These are phyloP conservation scores for Atherix ibis DNA, from an alignment of 2,888 invertebrate genomes.

Conservation along the genomic window DNA sequence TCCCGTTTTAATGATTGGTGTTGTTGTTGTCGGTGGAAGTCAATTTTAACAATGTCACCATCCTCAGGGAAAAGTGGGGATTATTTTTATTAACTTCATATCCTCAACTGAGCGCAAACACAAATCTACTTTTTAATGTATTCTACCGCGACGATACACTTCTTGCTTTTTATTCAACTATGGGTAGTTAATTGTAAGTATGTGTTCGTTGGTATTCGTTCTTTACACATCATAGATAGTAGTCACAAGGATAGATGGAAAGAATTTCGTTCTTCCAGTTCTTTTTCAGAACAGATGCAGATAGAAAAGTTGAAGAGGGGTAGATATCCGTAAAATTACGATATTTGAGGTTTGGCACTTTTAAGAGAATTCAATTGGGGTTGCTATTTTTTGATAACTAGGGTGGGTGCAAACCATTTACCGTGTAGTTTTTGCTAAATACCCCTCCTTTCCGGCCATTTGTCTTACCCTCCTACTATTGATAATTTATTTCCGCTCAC, in stretches of 20 bases:
- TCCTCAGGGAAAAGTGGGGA: not conserved
- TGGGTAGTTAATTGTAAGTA: conserved; percentile 3
- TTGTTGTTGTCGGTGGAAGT: too few species aligned
- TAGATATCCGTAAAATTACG: conserved; percentile 15
- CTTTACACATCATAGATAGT: too few species aligned
- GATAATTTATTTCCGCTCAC: too few species aligned
- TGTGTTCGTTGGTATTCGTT: conserved; percentile 4
- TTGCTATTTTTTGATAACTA: conserved; percentile 13
- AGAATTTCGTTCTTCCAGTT: too few species aligned
- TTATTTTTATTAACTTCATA: not conserved
- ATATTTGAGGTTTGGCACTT: conserved; percentile 19
- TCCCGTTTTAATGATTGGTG: too few species aligned
- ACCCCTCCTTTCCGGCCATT: too few species aligned
- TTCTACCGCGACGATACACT: not conserved
- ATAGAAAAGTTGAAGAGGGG: conserved; percentile 3
- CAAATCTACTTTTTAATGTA: not conserved
- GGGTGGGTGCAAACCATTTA: conserved; percentile 6
- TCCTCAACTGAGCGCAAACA: not conserved
- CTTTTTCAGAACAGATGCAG: conserved; percentile 2
- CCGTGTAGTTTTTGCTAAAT: too few species aligned
- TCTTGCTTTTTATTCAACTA: not conserved
- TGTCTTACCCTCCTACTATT: too few species aligned
- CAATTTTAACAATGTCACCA: not conserved
- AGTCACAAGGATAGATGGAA: too few species aligned
- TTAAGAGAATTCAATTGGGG: conserved; percentile 14